Evolutionary conservation across 2,113 vertebrate species (phyloP).

Genomic region (Calidris pygmaea): DNA sequence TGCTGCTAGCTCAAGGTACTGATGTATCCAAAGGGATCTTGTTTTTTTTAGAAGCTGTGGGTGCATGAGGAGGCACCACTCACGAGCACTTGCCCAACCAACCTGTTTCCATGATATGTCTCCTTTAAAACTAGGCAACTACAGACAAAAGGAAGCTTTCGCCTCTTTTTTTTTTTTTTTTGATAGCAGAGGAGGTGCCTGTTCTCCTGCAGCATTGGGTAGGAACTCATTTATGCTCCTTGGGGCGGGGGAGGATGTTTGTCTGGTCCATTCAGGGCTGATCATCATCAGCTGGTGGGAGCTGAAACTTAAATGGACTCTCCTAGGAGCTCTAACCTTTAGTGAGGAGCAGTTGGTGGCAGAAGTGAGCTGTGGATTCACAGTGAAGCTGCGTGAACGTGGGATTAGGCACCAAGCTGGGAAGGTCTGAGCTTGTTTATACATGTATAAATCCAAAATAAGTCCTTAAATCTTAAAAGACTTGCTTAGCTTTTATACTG

Average conservation of each 20-base stretch:
- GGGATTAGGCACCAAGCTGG: not conserved
- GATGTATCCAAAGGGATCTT: not conserved
- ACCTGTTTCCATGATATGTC: not conserved
- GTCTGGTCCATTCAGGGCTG: not conserved
- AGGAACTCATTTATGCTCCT: not conserved
- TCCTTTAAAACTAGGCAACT: not conserved
- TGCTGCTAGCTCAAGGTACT: not conserved
- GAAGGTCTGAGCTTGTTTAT: not conserved
- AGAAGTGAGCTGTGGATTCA: not conserved
- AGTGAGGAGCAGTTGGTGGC: not conserved
- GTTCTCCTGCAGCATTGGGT: not conserved
- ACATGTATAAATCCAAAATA: fast-evolving
- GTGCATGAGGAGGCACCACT: not conserved
- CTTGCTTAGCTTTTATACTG: not conserved
- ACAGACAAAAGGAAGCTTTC: not conserved
- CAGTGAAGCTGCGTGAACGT: not conserved
- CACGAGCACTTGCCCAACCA: not conserved
- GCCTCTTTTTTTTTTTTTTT: no score
- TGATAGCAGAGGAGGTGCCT: not conserved
- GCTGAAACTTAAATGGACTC: not conserved
- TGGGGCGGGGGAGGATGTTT: not conserved
- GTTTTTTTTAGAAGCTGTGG: not conserved
- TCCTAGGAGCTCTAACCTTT: not conserved
- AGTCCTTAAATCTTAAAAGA: not conserved
- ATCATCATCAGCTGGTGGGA: not conserved